A percentile compares a stretch with the other conserved stretches of the same genome.
Evolutionary conservation across 2,888 invertebrate genomes (phyloP).

Genomic region (Tanytarsus gracilentus): DNA sequence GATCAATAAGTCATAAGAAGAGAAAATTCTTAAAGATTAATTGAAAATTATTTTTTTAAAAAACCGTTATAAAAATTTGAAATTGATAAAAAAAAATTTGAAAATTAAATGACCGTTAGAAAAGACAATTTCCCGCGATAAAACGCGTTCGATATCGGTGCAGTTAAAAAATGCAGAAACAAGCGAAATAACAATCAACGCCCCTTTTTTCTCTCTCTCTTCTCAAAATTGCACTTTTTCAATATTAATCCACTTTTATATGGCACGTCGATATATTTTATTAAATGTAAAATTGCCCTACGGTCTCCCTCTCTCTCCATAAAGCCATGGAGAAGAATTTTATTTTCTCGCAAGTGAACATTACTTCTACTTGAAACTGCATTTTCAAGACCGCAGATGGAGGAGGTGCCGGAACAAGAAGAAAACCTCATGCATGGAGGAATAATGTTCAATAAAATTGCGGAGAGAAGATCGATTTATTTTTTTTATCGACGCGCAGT

Average conservation of each 20-base stretch:
- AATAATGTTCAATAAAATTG: constrained; percentile 26
- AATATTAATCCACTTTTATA: constrained; percentile 12
- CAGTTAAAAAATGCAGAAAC: constrained; percentile 6
- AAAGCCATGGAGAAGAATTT: not conserved
- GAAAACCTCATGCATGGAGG: constrained; percentile 14
- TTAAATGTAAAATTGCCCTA: constrained; percentile 13
- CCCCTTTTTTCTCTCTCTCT: constrained; percentile 26
- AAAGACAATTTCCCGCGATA: no score
- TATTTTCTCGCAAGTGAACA: constrained; percentile 14
- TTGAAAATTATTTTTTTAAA: not conserved
- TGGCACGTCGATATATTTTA: constrained; percentile 13
- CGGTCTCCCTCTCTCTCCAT: not conserved
- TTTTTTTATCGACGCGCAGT: not conserved
- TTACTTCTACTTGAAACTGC: constrained; percentile 13
- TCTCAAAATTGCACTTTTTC: constrained; percentile 15
- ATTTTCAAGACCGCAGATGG: constrained; percentile 11
- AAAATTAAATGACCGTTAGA: no score
- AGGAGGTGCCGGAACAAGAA: constrained; percentile 13
- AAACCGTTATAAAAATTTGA: not conserved
- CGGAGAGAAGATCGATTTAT: constrained; percentile 29
- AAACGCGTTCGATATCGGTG: not conserved
- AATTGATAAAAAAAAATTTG: no score
- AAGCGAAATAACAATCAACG: constrained; percentile 23
- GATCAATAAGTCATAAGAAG: constrained; percentile 28
- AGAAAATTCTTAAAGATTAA: not conserved